Evolutionary conservation across 2,113 vertebrate species (phyloP).

Genomic region (Numida meleagris): DNA sequence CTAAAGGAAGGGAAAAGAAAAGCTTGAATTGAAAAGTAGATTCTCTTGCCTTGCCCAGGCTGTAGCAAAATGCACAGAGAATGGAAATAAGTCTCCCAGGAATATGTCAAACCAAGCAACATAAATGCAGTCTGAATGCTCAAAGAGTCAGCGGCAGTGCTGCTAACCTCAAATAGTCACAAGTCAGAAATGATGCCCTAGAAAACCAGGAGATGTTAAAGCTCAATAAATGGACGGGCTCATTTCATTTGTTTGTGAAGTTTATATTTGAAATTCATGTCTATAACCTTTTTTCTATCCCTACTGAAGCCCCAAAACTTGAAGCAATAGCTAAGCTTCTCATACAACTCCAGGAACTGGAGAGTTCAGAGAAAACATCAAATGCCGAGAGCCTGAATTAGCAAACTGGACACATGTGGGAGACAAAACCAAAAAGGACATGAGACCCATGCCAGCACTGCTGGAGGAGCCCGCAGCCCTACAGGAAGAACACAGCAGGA

Average conservation of each 20-base stretch:
- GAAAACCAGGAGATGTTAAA: constrained; percentile 10
- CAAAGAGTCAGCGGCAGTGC: not conserved
- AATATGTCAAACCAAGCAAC: constrained; percentile 15
- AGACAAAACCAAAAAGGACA: not conserved
- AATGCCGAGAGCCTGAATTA: not conserved
- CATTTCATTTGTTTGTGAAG: not conserved
- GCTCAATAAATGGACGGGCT: not conserved
- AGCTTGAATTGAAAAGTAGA: not conserved
- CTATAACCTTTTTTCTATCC: not conserved
- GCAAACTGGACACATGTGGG: not conserved
- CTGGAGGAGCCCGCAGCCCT: not conserved
- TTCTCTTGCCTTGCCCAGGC: not conserved
- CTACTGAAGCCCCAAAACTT: not conserved
- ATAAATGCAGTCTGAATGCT: not conserved
- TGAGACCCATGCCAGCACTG: fast-evolving
- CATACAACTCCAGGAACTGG: not conserved
- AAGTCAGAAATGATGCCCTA: not conserved
- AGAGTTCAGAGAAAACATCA: not conserved
- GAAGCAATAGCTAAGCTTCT: not conserved
- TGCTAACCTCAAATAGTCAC: not conserved
- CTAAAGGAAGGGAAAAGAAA: not conserved
- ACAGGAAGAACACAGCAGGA: fast-evolving
- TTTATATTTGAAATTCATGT: not conserved
- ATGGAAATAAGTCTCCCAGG: not conserved
- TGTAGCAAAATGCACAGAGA: not conserved